Conservation (phyloP, 2,888 invertebrate species). For the Lasioglossum calceatum region DNA sequence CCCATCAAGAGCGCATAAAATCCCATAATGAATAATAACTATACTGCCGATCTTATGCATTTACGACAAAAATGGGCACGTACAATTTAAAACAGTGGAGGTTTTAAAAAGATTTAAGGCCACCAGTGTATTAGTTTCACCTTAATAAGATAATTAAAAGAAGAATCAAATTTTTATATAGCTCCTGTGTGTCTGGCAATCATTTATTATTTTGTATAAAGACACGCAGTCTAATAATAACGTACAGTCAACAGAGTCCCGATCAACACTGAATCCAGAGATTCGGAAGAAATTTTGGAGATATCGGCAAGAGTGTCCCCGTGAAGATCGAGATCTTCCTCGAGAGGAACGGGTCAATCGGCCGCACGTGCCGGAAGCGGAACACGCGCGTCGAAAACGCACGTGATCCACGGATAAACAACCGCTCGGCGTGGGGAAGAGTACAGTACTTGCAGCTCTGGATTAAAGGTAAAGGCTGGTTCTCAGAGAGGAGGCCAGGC, state of each 20-base stretch:
- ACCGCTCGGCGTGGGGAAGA: not conserved
- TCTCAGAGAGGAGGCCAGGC: not conserved
- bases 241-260: not conserved
- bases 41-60: too few species aligned
- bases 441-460: not conserved
- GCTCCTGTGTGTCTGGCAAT: too few species aligned
- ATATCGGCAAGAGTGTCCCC: not conserved
- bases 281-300: not conserved
- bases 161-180: too few species aligned
- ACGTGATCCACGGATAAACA: not conserved
- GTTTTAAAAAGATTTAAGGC: too few species aligned
- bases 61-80: too few species aligned
- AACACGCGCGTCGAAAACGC: not conserved
- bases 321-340: not conserved
- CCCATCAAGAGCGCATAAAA: too few species aligned
- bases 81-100: too few species aligned
- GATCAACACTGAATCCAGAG: not conserved
- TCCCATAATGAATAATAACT: not conserved
- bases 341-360: not conserved
- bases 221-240: not conserved
- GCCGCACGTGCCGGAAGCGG: not conserved
- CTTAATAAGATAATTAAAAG: too few species aligned
- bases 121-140: too few species aligned
- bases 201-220: too few species aligned
- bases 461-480: slow-evolving; percentile 57